Conservation (phyloP, 2,797 vertebrate species). For the Corythornis leucogaster region DNA sequence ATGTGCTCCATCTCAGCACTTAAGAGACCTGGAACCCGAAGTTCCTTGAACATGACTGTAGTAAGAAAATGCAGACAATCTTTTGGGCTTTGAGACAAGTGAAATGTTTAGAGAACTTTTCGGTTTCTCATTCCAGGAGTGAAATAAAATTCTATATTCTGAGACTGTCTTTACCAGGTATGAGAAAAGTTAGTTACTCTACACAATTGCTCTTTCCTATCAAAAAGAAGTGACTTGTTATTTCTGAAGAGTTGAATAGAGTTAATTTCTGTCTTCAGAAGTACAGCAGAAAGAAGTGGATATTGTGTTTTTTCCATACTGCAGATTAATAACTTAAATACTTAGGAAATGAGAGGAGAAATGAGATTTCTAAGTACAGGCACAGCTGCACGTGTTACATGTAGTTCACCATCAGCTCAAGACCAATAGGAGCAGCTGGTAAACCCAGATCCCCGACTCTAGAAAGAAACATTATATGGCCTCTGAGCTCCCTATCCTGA, state of each 20-base stretch:
- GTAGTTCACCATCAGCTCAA: neutral
- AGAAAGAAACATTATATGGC: neutral
- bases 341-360: neutral
- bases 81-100: neutral
- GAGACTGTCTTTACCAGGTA: fast-evolving
- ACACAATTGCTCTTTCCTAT: neutral
- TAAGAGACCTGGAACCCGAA: neutral
- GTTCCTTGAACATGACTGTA: neutral
- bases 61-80: neutral
- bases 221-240: neutral
- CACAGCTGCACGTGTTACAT: neutral
- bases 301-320: neutral
- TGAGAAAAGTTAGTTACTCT: neutral
- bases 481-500: fast-evolving
- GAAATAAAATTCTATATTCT: neutral
- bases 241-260: neutral
- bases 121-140: neutral
- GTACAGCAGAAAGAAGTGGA: neutral
- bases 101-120: neutral
- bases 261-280: neutral
- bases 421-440: neutral
- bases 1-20: neutral
- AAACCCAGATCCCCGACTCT: neutral
- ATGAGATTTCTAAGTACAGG: neutral
- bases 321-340: neutral